Percentiles rank a stretch among this genome's conserved stretches.
phyloP scores from a whole-genome alignment of 1,140 invertebrate genomes.

The Idris sp. region DNA sequence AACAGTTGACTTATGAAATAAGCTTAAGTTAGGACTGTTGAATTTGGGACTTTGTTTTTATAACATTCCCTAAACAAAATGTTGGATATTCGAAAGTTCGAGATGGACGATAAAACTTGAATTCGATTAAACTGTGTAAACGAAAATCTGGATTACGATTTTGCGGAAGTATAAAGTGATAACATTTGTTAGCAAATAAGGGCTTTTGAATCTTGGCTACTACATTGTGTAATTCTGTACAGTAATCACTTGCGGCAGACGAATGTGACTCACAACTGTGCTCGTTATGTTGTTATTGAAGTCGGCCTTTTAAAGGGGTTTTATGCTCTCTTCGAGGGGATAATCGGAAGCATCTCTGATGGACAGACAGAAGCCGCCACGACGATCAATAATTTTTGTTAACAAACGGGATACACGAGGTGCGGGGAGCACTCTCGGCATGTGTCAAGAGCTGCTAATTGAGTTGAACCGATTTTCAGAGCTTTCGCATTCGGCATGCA shows the following conservation, averaged over 20 bases:
- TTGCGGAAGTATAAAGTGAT: too few species aligned
- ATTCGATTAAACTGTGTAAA: too few species aligned
- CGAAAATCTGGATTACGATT: too few species aligned
- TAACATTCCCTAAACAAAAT: too few species aligned
- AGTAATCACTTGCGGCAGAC: not conserved
- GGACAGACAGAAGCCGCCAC: constrained; percentile 30
- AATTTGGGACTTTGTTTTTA: too few species aligned
- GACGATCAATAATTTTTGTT: constrained; percentile 59
- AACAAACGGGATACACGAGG: constrained; percentile 28
- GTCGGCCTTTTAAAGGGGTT: constrained; percentile 42
- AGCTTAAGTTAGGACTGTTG: too few species aligned
- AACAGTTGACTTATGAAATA: too few species aligned
- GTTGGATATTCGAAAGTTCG: too few species aligned
- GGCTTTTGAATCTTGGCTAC: too few species aligned
- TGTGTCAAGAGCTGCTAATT: constrained; percentile 60
- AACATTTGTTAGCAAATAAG: too few species aligned
- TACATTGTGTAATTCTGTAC: too few species aligned
- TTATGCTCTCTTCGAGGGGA: constrained; percentile 22
- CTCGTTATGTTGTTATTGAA: constrained; percentile 43
- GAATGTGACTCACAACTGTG: constrained; percentile 29
- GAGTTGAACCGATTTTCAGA: constrained; percentile 39
- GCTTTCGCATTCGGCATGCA: constrained; percentile 34
- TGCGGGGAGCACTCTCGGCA: constrained; percentile 19
- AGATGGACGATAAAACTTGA: too few species aligned
- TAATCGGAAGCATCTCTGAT: constrained; percentile 53